These are phyloP conservation scores for Ophthalmolycus amberensis DNA, from an alignment of 2,113 vertebrate genomes.

Conservation along the genomic window DNA sequence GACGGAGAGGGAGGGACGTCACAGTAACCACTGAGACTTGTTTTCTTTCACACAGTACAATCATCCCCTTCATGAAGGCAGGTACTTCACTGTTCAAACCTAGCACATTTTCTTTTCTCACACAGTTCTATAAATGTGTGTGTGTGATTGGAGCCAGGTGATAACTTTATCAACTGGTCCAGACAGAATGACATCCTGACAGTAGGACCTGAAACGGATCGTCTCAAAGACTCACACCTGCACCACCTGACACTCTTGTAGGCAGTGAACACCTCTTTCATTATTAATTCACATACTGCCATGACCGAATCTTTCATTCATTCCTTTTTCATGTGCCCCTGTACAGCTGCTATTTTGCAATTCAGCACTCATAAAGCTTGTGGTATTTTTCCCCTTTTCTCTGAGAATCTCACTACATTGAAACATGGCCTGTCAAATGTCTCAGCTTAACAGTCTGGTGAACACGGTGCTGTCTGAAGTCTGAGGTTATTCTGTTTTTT, in stretches of 20 bases:
- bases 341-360: slow-evolving; percentile 53
- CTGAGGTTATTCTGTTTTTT: slow-evolving; percentile 11
- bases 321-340: slow-evolving; percentile 55
- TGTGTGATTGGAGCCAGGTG: slow-evolving; percentile 5
- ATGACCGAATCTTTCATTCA: slow-evolving; percentile 60
- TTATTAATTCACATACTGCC: slow-evolving; percentile 71
- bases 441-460: slow-evolving; percentile 6
- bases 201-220: neutral
- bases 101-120: neutral
- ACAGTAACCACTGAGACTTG: neutral
- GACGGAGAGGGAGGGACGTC: neutral
- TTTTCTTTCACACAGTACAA: neutral
- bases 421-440: slow-evolving; percentile 21
- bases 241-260: slow-evolving; percentile 33
- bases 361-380: slow-evolving; percentile 38
- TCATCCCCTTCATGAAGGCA: neutral
- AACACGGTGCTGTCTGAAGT: slow-evolving; percentile 12
- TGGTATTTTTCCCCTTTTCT: slow-evolving; percentile 22
- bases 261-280: slow-evolving; percentile 41
- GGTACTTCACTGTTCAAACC: neutral
- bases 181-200: slow-evolving; percentile 18
- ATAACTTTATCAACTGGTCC: slow-evolving; percentile 22
- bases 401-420: slow-evolving; percentile 5
- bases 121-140: neutral
- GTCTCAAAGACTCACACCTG: neutral